A percentile compares a stretch with the other conserved stretches of the same genome.
These are phyloP conservation scores for Rhabditoides inermis DNA, from an alignment of 2,888 invertebrate genomes.

Conservation along the genomic window DNA sequence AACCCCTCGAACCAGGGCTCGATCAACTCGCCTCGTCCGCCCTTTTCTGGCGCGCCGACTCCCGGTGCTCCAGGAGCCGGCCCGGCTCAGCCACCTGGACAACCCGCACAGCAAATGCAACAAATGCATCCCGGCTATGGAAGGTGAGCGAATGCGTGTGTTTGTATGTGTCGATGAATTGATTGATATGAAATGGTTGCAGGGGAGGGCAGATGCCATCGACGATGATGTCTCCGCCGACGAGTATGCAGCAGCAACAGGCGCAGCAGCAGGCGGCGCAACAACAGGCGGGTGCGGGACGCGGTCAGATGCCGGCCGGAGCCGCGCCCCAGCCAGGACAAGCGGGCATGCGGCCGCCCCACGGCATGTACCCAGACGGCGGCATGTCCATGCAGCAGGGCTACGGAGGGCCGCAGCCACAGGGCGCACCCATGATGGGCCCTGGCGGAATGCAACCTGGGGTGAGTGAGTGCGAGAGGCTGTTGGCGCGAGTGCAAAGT, in stretches of 20 bases:
- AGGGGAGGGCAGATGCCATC: conserved; percentile 14
- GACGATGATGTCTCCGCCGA: conserved; percentile 29
- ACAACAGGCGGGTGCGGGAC: conserved; percentile 6
- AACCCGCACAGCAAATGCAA: background rate
- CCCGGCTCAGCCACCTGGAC: conserved; percentile 11
- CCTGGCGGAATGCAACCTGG: too few species aligned
- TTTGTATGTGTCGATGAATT: too few species aligned
- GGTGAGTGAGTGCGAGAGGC: conserved; percentile 10
- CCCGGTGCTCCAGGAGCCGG: conserved; percentile 10
- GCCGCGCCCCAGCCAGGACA: conserved; percentile 3
- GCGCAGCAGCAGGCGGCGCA: conserved; percentile 12
- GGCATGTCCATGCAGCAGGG: too few species aligned
- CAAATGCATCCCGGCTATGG: background rate
- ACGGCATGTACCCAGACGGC: too few species aligned
- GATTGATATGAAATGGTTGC: background rate
- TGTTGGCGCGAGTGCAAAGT: conserved; percentile 6
- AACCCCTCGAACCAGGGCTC: conserved; percentile 14
- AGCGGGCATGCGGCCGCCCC: conserved; percentile 8
- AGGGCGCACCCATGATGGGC: conserved; percentile 12
- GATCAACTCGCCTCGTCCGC: conserved; percentile 24
- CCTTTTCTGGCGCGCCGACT: conserved; percentile 7
- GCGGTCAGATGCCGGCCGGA: conserved; percentile 20
- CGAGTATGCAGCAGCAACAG: conserved; percentile 12
- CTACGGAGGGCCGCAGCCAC: too few species aligned
- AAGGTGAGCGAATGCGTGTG: too few species aligned